Base-by-base conservation (phyloP, 30 jellyfish, hydroid and myxozoan genomes). In the Cassiopea andromeda region DNA sequence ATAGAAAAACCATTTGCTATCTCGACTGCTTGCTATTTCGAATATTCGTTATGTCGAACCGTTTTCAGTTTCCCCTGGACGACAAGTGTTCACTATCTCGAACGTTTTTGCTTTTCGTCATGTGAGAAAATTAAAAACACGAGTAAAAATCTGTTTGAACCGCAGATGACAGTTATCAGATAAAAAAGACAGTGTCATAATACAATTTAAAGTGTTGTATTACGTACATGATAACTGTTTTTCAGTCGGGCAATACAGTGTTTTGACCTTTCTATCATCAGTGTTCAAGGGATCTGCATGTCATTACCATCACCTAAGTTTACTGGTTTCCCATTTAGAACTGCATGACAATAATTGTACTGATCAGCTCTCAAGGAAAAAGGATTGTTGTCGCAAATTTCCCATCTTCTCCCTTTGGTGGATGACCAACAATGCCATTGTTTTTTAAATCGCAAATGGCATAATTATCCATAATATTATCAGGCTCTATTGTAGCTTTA, bases 261-360 rank as follows among this genome's bases (percentile, higher is more conserved):
- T 72, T 72, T 72, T 72, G 81, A 72, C 81, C 81, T 49, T 72
- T 68, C 77, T 72, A 72, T 72, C 81, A 72, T 72, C 81, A 13
- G 38, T 72, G 54, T 72, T 48, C 81, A 72, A 72, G 48, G 81
- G 50, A 27, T 54, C 81, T 72, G 81, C 81, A 72, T 72, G 81
- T n/a, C 77, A 68, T 68, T n/a, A 68, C 3, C 81, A 72, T 72
- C 81, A 72, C 81, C 81, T 13, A 72, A 38, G 81, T 72, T 72
- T 72, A 72, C 48, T 14, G 48, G 12, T 72, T 72, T 72, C 81
- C 48, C 81, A 14, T 72, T 72, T 72, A 72, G 54, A 72, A 72
- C 81, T 72, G 81, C 81, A 72, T 72, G 81, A 72, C 81, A 72
- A 72, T 72, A 72, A 72, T 61, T 72, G 81, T 72, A 72, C 81